These are phyloP conservation scores for Echinops telfairi DNA, from an alignment of 2,113 vertebrate genomes.

Conservation along the genomic window DNA sequence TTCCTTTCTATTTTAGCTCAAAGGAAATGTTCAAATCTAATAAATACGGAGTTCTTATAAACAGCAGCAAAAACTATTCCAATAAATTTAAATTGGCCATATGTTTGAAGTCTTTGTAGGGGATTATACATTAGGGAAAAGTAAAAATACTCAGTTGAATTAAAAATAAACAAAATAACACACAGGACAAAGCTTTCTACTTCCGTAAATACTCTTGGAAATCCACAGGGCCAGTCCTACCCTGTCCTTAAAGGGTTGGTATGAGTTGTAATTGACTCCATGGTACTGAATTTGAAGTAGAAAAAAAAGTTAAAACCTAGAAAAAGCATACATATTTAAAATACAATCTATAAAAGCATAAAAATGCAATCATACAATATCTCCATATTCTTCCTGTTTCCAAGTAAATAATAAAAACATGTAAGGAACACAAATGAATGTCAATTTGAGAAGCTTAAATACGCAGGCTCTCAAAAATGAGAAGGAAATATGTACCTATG, in stretches of 20 bases:
- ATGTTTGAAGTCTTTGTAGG: slow-evolving; percentile 60
- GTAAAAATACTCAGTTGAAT: slow-evolving; percentile 77
- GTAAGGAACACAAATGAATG: slow-evolving; percentile 12
- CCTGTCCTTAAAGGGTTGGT: too few relatives aligned
- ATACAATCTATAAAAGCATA: slow-evolving; percentile 18
- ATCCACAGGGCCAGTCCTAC: too few relatives aligned
- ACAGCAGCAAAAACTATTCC: slow-evolving; percentile 76
- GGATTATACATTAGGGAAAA: slow-evolving; percentile 66
- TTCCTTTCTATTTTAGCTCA: slow-evolving; percentile 73
- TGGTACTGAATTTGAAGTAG: too few relatives aligned
- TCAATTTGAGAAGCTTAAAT: neutral
- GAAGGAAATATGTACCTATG: neutral
- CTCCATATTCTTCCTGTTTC: neutral
- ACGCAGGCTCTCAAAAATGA: neutral
- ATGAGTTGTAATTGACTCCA: too few relatives aligned
- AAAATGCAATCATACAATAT: neutral
- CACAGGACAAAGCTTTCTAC: too few relatives aligned
- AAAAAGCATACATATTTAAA: slow-evolving; percentile 51
- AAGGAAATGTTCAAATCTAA: slow-evolving; percentile 77
- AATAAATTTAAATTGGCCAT: slow-evolving; percentile 76
- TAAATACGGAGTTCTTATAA: slow-evolving; percentile 76
- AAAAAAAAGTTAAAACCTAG: slow-evolving; percentile 53
- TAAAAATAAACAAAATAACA: slow-evolving; percentile 71
- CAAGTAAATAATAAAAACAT: slow-evolving; percentile 23
- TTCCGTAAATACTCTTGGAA: too few relatives aligned